Evolutionary conservation across 2,888 invertebrate genomes (phyloP), one percentile per base, ranked within the genome.

Genomic region (Diarsia brunnea): DNA sequence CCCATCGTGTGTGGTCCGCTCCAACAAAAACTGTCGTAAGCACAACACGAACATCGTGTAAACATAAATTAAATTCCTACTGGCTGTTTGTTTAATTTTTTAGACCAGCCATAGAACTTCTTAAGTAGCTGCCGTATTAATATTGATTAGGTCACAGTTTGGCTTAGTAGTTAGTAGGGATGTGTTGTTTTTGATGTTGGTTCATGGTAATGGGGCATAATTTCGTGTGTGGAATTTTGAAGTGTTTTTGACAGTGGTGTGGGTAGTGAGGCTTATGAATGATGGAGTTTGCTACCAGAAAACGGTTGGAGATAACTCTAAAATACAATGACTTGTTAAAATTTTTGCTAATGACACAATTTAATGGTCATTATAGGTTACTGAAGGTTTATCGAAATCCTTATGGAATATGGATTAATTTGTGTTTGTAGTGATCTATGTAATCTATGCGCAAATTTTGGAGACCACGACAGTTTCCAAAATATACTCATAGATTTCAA

Each of bases 41-140:
- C 90, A 88, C 89, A 84, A 83, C 89, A 79, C 82, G 79, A 80
- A 68, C 79, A 78, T 85, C 86, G 89, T 92, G 93, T 93, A 92
- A 93, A 94, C 93, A 93, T 91, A 91, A 92, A 94, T 94, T 93
- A 93, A 91, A 92, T 92, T 92, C 90, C 90, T 82, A 83, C 84
- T 78, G 84, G 83, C 84, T 92, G 90, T 93, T 93, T 92, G 90
- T 87, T 87, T 88, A 89, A 90, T 87, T 88, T 87, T 90, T 91
- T 91, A 90, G 91, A 87, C 85, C 84, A 82, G 72, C 86, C 79
- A 84, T 87, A 84, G 85, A 90, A 91, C 93, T 93, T 91, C 93
- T 93, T 92, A 93, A 91, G 93, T 92, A 94, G 93, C 93, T 87
- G 77, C 73, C 60, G 84, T 87, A 87, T 89, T 91, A 89, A 89